These are phyloP conservation scores for Tetragnatha versicolor DNA, from an alignment of 1,140 invertebrate genomes.

Conservation along the genomic window DNA sequence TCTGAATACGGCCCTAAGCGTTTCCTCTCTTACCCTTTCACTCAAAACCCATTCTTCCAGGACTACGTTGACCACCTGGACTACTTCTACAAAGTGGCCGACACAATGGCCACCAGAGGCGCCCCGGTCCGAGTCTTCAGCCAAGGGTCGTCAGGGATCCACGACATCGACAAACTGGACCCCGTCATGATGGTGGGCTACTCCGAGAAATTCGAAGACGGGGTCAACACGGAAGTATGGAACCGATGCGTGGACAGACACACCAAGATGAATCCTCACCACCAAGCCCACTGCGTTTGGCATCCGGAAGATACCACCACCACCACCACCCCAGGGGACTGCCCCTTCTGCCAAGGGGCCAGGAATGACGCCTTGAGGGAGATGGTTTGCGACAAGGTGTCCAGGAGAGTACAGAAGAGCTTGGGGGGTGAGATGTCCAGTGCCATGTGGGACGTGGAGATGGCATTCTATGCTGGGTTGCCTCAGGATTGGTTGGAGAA, in stretches of 20 bases:
- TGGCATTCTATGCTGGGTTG: slow-evolving; percentile 15
- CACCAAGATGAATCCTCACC: slow-evolving; percentile 23
- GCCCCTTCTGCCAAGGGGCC: not conserved
- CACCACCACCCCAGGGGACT: too few species aligned
- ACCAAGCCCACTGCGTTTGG: slow-evolving; percentile 41
- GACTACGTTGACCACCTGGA: slow-evolving; percentile 42
- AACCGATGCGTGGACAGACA: slow-evolving; percentile 15
- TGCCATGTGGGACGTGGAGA: slow-evolving; percentile 42
- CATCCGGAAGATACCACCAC: not conserved
- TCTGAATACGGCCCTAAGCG: too few species aligned
- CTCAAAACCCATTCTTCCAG: too few species aligned
- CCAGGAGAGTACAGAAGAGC: slow-evolving; percentile 34
- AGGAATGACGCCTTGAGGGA: slow-evolving; percentile 8
- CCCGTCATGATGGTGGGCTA: slow-evolving; percentile 39
- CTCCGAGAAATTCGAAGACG: slow-evolving; percentile 40
- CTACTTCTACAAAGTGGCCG: slow-evolving; percentile 16
- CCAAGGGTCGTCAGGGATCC: slow-evolving; percentile 18
- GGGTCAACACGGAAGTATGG: slow-evolving; percentile 18
- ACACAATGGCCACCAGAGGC: slow-evolving; percentile 7
- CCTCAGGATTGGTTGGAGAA: slow-evolving; percentile 14
- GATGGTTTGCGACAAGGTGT: slow-evolving; percentile 48
- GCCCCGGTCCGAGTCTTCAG: not conserved
- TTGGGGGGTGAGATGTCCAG: not conserved
- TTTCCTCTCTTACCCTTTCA: too few species aligned
- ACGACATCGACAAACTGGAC: slow-evolving; percentile 49